phyloP scores from a whole-genome alignment of 2,888 invertebrate genomes.

The Lasioglossum villosulum region DNA sequence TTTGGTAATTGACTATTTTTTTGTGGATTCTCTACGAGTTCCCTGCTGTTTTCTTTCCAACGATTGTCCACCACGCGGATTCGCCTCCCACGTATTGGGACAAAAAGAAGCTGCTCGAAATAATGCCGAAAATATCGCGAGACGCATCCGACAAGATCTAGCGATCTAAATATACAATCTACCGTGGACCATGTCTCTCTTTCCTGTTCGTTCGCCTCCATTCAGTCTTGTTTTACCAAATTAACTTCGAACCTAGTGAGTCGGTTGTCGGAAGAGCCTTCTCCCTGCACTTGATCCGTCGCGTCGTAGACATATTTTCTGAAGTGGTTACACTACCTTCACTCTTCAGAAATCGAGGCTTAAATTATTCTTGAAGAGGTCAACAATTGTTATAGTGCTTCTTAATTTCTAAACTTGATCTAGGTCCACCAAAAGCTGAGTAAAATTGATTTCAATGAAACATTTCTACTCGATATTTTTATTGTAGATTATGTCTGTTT shows the following conservation, averaged over 20 bases:
- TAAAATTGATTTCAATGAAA: too few relatives aligned
- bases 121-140: slow-evolving; percentile 16
- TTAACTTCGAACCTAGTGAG: slow-evolving; percentile 10
- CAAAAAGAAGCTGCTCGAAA: not conserved
- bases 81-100: not conserved
- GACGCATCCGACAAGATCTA: not conserved
- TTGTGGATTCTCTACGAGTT: not conserved
- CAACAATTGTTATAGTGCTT: too few relatives aligned
- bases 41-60: not conserved
- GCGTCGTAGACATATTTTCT: not conserved
- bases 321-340: not conserved
- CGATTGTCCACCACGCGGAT: not conserved
- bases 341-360: not conserved
- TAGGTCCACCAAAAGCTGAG: too few relatives aligned
- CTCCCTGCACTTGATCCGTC: not conserved
- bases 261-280: not conserved
- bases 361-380: not conserved
- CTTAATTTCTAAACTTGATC: not conserved
- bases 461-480: not conserved
- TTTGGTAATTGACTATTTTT: not conserved
- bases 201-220: not conserved
- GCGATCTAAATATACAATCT: slow-evolving; percentile 2
- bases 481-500: not conserved
- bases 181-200: not conserved
- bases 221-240: slow-evolving; percentile 5